Evolutionary conservation across 1,140 invertebrate genomes (phyloP), one percentile per base, ranked within the genome.

Genomic region (Drosophila orosa): DNA sequence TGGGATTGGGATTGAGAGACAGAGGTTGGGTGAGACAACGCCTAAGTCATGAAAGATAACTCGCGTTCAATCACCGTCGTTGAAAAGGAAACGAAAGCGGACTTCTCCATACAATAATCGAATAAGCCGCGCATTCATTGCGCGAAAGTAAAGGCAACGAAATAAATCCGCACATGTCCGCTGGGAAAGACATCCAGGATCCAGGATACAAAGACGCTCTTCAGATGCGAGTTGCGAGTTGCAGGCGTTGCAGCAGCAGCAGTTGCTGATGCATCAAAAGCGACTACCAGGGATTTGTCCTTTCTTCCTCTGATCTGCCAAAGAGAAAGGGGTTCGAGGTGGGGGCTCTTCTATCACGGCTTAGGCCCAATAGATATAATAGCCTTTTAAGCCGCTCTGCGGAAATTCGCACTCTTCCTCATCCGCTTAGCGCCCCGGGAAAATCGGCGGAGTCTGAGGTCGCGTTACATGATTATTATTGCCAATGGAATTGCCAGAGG

Each of bases 111-210:
- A 77, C 66, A 87, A 83, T 87, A 87, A 87, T 89, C 83, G 84
- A 87, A 83, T 87, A 87, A 87, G 84, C 84, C 84, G 83, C 79
- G 79, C 57, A 87, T 87, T 87, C 83, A 87, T 79, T 59, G 76
- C 42, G 50, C 58, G 48, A 79, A 77, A 80, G 66, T 79, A 60
- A 84, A 87, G 78, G 67, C 68, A 65, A 52, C 31, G 56, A 29
- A 68, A 87, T 87, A 87, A 87, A 87, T 87, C 83, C 83, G 84
- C 79, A 87, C 79, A 86, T 87, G 75, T 83, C 69, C 55, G 67
- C 50, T 40, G 61, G 74, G 78, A 62, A 61, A 72, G 22, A 72
- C 24, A 66, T 44, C 57, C 57, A 47, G 35, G 48, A 35, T 24
- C n/a, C 25, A 17, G 74, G 56, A 80, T 68, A 81, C 78, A 80